Base-by-base conservation (phyloP, 2,113 vertebrate genomes). In the Trichechus manatus region DNA sequence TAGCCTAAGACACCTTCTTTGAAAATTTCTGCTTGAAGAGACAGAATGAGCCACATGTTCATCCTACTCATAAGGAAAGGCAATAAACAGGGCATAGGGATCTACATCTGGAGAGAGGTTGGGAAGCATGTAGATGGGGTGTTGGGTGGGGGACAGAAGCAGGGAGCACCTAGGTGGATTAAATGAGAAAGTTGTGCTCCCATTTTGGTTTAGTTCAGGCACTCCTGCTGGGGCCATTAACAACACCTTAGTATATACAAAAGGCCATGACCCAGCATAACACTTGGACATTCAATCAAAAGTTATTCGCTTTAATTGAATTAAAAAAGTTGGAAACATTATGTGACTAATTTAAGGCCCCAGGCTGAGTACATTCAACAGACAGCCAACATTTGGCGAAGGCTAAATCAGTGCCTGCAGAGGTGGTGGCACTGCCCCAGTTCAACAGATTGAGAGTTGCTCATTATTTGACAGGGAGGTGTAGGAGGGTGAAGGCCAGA, bases 281-380 rank as follows among this genome's bases (percentile, higher is more conserved):
- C 47, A 70, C 78, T 95, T 88, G 82, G 81, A 87, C 68, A 78
- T 81, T 96, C 72, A 95, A 95, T 92, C 95, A 97, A 68, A 96
- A 94, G 68, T 92, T 96, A 96, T 95, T 97, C 96, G 85, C 94
- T 95, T 96, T 97, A 97, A 97, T 97, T 97, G 68, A 95, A 96
- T 95, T 94, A 78, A 95, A 96, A 95, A 39, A 94, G 25, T 78
- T 93, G 63, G 79, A 97, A 77, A n/a, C 61, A 89, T 92, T 96
- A 90, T 1, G 20, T 70, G 90, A 91, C 92, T 97, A 96, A 97
- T 97, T 82, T 92, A 96, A 91, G 85, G 77, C 77, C 64, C 47
- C 78, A 88, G 77, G 68, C 72, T 92, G 80, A 20, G 87, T 78
- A 27, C 85, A 77, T 79, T 94, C 78, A 87, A 81, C 61, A 93